Conservation (phyloP, 2,113 vertebrate genomes). For the Solea solea region DNA sequence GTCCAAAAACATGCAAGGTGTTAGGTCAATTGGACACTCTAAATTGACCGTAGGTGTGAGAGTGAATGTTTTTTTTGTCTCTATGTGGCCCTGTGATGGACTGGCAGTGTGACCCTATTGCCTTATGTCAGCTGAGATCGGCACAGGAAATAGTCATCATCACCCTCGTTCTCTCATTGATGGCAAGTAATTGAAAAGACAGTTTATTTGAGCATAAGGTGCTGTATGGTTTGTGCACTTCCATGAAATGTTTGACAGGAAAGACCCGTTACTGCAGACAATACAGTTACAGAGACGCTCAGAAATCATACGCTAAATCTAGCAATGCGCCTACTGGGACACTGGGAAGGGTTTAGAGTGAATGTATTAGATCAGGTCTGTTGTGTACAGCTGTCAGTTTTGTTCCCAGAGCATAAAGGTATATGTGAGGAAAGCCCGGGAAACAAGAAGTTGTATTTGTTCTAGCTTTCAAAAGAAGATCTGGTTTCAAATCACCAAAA, state of each 20-base stretch:
- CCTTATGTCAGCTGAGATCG: too few species aligned
- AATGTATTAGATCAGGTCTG: background rate
- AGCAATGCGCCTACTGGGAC: background rate
- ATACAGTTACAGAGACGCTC: background rate
- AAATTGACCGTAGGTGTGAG: too few species aligned
- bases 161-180: too few species aligned
- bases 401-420: conserved; percentile 8
- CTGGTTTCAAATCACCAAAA: conserved; percentile 7
- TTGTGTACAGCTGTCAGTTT: background rate
- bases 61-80: too few species aligned
- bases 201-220: background rate
- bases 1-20: too few species aligned
- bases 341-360: background rate
- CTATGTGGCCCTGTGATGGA: too few species aligned
- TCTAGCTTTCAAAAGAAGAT: conserved; percentile 32
- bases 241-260: background rate
- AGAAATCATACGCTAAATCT: background rate
- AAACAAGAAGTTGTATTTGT: conserved; percentile 27
- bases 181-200: too few species aligned
- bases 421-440: conserved; percentile 4
- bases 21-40: too few species aligned
- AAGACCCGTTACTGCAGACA: background rate
- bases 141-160: too few species aligned
- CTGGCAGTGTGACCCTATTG: too few species aligned
- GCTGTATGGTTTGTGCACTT: background rate